Conservation (phyloP, 2,888 invertebrate genomes). For the Drosophila affinis region DNA sequence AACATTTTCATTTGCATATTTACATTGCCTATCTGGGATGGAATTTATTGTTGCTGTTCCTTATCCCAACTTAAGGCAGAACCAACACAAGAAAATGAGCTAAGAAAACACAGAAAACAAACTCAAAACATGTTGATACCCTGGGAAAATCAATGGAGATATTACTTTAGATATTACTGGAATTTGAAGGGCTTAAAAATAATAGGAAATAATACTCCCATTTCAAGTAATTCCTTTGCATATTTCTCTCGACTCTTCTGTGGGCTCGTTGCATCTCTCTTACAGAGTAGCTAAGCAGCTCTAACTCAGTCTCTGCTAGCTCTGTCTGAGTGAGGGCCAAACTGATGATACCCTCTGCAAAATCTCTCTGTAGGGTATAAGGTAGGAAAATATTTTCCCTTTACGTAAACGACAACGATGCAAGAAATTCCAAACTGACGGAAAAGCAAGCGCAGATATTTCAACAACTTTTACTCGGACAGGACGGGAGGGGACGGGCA, state of each 20-base stretch:
- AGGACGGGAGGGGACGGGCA: background rate
- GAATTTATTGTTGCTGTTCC: constrained; percentile 26
- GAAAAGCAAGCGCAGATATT: constrained; percentile 73
- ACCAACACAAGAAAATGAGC: background rate
- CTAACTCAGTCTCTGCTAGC: background rate
- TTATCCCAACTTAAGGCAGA: constrained; percentile 4
- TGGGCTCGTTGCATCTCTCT: no score
- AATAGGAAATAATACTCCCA: no score
- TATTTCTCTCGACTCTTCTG: no score
- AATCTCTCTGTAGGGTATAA: background rate
- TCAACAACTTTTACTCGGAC: constrained; percentile 60
- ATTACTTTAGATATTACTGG: no score
- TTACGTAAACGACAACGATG: constrained; percentile 64
- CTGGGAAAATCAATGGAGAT: background rate
- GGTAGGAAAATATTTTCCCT: constrained; percentile 60
- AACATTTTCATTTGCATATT: constrained; percentile 68
- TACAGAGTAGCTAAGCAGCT: background rate
- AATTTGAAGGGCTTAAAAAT: no score
- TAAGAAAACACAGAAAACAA: constrained; percentile 13
- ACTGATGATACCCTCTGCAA: background rate
- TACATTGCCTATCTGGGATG: constrained; percentile 42
- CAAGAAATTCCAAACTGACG: constrained; percentile 76
- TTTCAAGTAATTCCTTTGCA: no score
- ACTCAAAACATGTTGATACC: background rate
- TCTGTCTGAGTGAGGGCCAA: no score